These are phyloP conservation scores for Lethocerus indicus DNA, from an alignment of 1,140 invertebrate species.

Conservation along the genomic window DNA sequence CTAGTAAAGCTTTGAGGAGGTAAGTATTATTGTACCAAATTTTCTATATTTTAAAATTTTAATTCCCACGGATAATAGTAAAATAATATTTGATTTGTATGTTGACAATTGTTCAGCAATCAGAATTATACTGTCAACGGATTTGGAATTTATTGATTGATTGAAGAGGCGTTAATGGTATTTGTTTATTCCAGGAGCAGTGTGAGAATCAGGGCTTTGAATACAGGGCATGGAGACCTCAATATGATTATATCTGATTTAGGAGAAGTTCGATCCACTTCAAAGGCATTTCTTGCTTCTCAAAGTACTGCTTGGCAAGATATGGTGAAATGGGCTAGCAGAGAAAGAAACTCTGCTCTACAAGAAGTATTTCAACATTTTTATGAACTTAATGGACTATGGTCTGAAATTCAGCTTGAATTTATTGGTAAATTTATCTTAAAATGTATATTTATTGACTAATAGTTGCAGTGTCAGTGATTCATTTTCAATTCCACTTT, in stretches of 20 bases:
- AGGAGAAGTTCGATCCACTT: slow-evolving; percentile 27
- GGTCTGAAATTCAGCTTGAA: slow-evolving; percentile 33
- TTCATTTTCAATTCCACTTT: no score
- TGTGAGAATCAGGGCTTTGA: slow-evolving; percentile 30
- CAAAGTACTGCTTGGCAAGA: slow-evolving; percentile 32
- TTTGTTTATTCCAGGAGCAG: slow-evolving; percentile 29
- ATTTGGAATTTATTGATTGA: no score
- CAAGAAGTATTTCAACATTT: slow-evolving; percentile 31
- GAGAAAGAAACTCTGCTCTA: slow-evolving; percentile 32
- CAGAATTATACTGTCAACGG: no score
- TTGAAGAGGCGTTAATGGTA: no score
- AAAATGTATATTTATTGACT: no score
- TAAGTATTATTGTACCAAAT: no score
- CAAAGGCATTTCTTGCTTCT: slow-evolving; percentile 29
- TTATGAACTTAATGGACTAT: slow-evolving; percentile 29
- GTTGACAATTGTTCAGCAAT: no score
- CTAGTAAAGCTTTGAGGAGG: no score
- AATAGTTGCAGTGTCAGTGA: no score
- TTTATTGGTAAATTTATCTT: slow-evolving; percentile 25
- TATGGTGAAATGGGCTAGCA: slow-evolving; percentile 31
- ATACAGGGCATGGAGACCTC: slow-evolving; percentile 30
- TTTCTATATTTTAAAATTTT: no score
- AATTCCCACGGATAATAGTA: no score
- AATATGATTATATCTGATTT: slow-evolving; percentile 35
- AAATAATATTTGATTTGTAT: no score